Evolutionary conservation across 2,113 vertebrate genomes (phyloP).

Genomic region (Coturnix japonica): DNA sequence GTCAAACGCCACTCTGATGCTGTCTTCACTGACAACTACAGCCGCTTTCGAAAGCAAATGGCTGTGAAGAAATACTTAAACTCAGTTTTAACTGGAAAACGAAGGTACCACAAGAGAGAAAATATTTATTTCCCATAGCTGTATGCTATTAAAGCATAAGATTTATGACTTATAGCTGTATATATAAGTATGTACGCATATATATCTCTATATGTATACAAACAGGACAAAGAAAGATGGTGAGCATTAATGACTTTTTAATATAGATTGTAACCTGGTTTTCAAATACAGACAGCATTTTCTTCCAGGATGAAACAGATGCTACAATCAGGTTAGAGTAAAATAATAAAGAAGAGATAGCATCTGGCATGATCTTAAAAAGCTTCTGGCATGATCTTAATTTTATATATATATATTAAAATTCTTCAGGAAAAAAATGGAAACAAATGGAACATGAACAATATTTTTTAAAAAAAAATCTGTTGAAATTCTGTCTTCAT

Average conservation of each 20-base stretch:
- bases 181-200: background rate
- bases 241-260: background rate
- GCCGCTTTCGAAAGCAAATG: slow-evolving; percentile 95
- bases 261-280: background rate
- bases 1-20: slow-evolving; percentile 96
- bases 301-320: background rate
- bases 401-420: background rate
- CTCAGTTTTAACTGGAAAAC: slow-evolving; percentile 91
- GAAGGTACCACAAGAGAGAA: slow-evolving; percentile 81
- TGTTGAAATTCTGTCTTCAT: background rate
- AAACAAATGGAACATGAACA: background rate
- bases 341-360: background rate
- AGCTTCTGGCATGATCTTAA: background rate
- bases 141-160: background rate
- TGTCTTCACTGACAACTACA: slow-evolving; percentile 97
- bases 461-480: background rate
- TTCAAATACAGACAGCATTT: background rate
- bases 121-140: background rate
- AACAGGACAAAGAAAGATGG: background rate
- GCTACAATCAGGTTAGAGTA: slow-evolving; percentile 7
- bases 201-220: background rate
- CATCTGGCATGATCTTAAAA: slow-evolving; percentile 19
- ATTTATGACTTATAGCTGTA: background rate
- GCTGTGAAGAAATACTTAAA: slow-evolving; percentile 96
- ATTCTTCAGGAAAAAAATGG: background rate